These are phyloP conservation scores for Montipora capitata DNA, from an alignment of 92 coral and sea anemone species.

Conservation along the genomic window DNA sequence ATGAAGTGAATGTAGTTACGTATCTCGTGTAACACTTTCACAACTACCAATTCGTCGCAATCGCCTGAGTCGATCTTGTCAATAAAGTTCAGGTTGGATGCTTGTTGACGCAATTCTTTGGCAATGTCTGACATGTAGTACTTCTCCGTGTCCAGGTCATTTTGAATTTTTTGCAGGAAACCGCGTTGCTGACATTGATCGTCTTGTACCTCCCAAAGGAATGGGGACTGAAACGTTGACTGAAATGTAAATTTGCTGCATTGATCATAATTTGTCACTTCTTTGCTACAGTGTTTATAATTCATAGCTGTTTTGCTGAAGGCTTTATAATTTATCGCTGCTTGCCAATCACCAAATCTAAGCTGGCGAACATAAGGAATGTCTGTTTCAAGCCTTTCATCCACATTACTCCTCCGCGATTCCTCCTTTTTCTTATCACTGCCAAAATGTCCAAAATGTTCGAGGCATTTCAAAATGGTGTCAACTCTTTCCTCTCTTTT, in stretches of 20 bases:
- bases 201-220: too few relatives aligned
- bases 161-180: background rate
- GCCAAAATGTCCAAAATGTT: background rate
- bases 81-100: background rate
- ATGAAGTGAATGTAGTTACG: background rate
- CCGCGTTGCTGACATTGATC: background rate
- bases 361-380: background rate
- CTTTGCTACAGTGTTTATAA: background rate
- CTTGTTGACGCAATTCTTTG: background rate
- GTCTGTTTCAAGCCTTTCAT: background rate
- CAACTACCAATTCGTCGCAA: background rate
- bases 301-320: too few relatives aligned
- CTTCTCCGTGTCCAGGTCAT: background rate
- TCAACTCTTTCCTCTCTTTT: background rate
- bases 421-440: background rate
- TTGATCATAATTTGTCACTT: too few relatives aligned
- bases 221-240: too few relatives aligned
- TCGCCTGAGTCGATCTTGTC: background rate
- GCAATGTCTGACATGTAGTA: background rate
- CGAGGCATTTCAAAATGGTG: conserved; percentile 18
- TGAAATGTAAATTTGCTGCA: too few relatives aligned
- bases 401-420: background rate
- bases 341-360: background rate
- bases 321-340: background rate
- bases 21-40: conserved; percentile 26